phyloP scores from a whole-genome alignment of 2,888 invertebrate genomes.

The Bimastos eiseni region DNA sequence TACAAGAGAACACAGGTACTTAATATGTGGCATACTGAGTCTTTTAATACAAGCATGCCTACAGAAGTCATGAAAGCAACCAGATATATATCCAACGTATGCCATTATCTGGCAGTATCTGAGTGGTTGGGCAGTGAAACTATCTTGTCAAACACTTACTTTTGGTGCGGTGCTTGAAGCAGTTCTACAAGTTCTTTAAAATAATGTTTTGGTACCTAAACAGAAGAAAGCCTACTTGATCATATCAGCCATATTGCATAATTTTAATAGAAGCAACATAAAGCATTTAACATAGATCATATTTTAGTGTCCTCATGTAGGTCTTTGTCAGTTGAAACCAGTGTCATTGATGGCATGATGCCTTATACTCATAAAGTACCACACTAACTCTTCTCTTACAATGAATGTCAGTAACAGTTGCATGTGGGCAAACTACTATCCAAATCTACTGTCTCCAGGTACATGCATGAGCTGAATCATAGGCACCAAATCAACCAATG shows the following conservation, averaged over 20 bases:
- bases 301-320: not conserved
- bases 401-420: not conserved
- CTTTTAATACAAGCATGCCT: too few relatives aligned
- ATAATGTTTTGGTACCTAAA: not conserved
- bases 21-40: too few relatives aligned
- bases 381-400: not conserved
- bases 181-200: not conserved
- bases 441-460: too few relatives aligned
- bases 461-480: too few relatives aligned
- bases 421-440: too few relatives aligned
- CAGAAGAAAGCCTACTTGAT: not conserved
- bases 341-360: not conserved
- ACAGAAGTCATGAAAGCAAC: not conserved
- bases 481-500: too few relatives aligned
- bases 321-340: not conserved
- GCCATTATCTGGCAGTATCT: not conserved
- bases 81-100: not conserved
- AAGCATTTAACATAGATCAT: not conserved
- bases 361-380: not conserved
- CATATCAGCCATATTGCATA: not conserved
- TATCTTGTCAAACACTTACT: not conserved
- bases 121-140: not conserved
- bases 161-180: not conserved
- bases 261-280: not conserved
- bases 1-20: too few relatives aligned